Percentiles rank a stretch among this genome's conserved stretches.
Evolutionary conservation across 2,888 invertebrate genomes (phyloP).

Genomic region (Drosophila flavopinicola): DNA sequence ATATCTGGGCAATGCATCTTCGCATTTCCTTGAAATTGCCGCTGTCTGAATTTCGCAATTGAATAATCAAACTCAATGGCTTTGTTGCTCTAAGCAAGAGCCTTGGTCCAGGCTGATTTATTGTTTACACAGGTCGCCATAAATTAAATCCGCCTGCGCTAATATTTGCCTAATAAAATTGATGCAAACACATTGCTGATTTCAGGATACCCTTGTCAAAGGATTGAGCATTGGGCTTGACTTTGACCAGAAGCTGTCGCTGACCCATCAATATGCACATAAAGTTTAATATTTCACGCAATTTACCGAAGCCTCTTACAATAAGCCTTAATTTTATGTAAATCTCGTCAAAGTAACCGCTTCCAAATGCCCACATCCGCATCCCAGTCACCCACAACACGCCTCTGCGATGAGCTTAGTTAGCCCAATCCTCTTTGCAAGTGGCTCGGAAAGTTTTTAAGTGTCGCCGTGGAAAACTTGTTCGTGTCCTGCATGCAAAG

Average conservation of each 20-base stretch:
- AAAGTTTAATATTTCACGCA: constrained; percentile 77
- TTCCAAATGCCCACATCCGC: constrained; percentile 18
- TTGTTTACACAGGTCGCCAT: constrained; percentile 63
- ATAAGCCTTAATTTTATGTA: constrained; percentile 77
- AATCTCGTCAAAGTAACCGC: constrained; percentile 65
- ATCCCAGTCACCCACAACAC: neutral
- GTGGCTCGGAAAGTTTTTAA: constrained; percentile 67
- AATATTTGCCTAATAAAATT: constrained; percentile 74
- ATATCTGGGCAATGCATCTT: constrained; percentile 66
- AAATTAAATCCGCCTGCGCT: constrained; percentile 65
- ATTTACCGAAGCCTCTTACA: constrained; percentile 74
- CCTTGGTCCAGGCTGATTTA: constrained; percentile 54
- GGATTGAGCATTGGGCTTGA: constrained; percentile 38
- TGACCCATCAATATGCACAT: constrained; percentile 71
- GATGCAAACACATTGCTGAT: constrained; percentile 34
- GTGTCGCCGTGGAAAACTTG: constrained; percentile 71
- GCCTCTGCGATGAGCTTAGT: constrained; percentile 48
- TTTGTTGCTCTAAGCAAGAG: constrained; percentile 48
- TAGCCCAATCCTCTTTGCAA: constrained; percentile 58
- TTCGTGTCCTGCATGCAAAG: constrained; percentile 75
- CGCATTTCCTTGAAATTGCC: constrained; percentile 60
- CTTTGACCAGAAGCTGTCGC: constrained; percentile 27
- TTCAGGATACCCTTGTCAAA: constrained; percentile 56
- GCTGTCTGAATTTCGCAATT: constrained; percentile 72
- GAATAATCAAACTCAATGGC: constrained; percentile 71